Conservation (phyloP, 2,888 invertebrate species). For the Rhopalosiphum nymphaeae region DNA sequence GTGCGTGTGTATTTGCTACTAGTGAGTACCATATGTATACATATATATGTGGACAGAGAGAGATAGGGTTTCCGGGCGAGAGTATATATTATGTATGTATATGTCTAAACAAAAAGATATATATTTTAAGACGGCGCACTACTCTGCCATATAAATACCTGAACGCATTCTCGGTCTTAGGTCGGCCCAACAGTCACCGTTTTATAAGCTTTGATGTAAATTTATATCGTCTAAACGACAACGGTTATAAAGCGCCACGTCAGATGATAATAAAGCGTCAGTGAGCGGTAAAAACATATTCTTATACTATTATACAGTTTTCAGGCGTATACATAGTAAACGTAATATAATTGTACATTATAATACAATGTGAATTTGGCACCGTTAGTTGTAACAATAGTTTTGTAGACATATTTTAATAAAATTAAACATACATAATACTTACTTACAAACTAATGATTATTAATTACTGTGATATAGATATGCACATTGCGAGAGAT, state of each 20-base stretch:
- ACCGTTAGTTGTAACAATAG: neutral
- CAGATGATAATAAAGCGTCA: neutral
- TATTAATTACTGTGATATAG: neutral
- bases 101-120: constrained; percentile 37
- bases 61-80: neutral
- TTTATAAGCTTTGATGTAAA: constrained; percentile 21
- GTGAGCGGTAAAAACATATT: neutral
- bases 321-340: neutral
- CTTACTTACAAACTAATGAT: neutral
- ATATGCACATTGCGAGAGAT: neutral
- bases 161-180: constrained; percentile 18
- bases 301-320: too few relatives aligned
- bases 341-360: neutral
- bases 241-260: neutral
- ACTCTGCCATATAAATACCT: constrained; percentile 31
- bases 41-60: neutral
- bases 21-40: neutral
- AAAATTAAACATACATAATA: neutral
- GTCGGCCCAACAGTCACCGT: neutral
- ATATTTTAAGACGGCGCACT: constrained; percentile 44
- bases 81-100: neutral
- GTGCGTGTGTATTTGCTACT: neutral
- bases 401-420: neutral
- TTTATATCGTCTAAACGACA: constrained; percentile 31
- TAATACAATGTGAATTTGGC: neutral